These are phyloP conservation scores for Magallana ariakensis DNA, from an alignment of 1,140 invertebrate genomes.

Conservation along the genomic window DNA sequence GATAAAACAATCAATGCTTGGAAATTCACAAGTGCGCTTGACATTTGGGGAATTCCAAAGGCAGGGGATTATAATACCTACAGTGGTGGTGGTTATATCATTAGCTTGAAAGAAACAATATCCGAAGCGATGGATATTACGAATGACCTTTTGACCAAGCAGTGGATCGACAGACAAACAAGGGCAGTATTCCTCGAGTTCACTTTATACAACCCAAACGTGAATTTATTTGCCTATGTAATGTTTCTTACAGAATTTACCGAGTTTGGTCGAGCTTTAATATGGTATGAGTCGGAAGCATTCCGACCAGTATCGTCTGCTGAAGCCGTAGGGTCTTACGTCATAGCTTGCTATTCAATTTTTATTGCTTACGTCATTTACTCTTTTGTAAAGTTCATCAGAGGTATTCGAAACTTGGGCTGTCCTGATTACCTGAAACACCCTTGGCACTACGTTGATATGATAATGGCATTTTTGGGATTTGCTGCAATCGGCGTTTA, in stretches of 20 bases:
- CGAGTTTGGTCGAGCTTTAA: constrained; percentile 76
- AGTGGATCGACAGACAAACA: constrained; percentile 81
- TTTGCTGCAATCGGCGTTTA: constrained; percentile 73
- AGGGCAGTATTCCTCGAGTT: constrained; percentile 81
- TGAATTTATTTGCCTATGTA: constrained; percentile 64
- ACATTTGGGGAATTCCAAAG: constrained; percentile 61
- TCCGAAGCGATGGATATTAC: constrained; percentile 60
- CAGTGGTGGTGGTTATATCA: constrained; percentile 65
- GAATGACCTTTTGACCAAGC: constrained; percentile 69
- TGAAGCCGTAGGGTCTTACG: constrained; percentile 57
- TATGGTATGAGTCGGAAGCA: constrained; percentile 55
- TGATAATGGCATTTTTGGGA: constrained; percentile 71
- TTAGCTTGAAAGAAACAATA: constrained; percentile 48
- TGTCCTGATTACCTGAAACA: constrained; percentile 69
- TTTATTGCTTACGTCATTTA: constrained; percentile 59
- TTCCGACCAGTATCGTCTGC: constrained; percentile 63
- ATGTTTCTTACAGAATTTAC: constrained; percentile 77
- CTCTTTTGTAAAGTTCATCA: constrained; percentile 50
- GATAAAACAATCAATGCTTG: constrained; percentile 51
- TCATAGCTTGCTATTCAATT: constrained; percentile 66
- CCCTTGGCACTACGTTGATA: constrained; percentile 78
- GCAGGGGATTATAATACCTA: constrained; percentile 61
- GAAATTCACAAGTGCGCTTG: constrained; percentile 50
- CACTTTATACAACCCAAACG: constrained; percentile 80
- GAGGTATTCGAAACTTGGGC: constrained; percentile 57